phyloP scores from a whole-genome alignment of 2,888 invertebrate genomes.

The Drosophila anomalata region DNA sequence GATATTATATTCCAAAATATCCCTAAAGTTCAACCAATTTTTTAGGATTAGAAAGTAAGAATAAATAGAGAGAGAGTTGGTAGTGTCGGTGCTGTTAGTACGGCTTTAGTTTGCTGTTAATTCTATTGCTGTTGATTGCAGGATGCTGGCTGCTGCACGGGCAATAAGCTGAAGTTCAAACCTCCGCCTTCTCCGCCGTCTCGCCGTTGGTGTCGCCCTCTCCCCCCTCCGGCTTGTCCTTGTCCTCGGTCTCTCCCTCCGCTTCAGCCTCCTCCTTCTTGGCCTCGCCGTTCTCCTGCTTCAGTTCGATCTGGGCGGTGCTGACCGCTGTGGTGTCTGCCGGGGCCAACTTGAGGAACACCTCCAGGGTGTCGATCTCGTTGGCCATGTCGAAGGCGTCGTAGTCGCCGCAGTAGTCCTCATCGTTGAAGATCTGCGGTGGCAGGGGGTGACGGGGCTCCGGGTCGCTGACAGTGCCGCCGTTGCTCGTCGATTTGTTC shows the following conservation, averaged over 20 bases:
- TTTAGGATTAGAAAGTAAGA: not conserved
- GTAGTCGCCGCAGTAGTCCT: constrained; percentile 95
- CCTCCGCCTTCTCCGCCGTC: constrained; percentile 62
- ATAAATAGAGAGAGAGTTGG: constrained; percentile 28
- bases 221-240: constrained; percentile 41
- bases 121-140: constrained; percentile 52
- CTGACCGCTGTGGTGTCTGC: constrained; percentile 84
- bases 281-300: constrained; percentile 80
- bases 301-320: constrained; percentile 84
- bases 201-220: constrained; percentile 47
- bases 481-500: constrained; percentile 91
- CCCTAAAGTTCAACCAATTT: not conserved
- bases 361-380: constrained; percentile 94
- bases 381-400: constrained; percentile 96
- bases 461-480: constrained; percentile 89
- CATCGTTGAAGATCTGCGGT: constrained; percentile 97
- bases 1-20: too few relatives aligned
- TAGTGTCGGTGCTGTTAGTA: constrained; percentile 61
- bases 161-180: constrained; percentile 65
- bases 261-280: constrained; percentile 60
- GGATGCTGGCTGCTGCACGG: constrained; percentile 10
- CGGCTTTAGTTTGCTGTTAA: constrained; percentile 21
- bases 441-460: constrained; percentile 92
- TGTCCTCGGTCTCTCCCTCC: constrained; percentile 45
- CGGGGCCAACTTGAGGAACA: constrained; percentile 91